phyloP scores from a whole-genome alignment of 2,888 invertebrate species.

The Camptogramma bilineatum region DNA sequence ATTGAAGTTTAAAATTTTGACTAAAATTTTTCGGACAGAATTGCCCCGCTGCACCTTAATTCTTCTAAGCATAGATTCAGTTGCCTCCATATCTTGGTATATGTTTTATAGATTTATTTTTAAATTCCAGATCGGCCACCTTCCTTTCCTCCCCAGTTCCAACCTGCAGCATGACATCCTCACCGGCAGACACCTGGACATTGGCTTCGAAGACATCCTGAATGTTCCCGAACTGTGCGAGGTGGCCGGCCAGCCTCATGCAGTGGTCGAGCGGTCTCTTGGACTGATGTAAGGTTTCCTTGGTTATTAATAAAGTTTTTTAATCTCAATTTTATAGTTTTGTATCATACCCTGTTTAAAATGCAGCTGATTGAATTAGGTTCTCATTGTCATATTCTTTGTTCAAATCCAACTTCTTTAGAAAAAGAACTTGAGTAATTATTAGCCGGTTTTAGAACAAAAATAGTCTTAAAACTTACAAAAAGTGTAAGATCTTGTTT shows the following conservation, averaged over 20 bases:
- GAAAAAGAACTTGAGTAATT: no score
- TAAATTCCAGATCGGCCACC: constrained; percentile 78
- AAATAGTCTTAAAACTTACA: no score
- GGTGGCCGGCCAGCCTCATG: constrained; percentile 92
- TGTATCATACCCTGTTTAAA: constrained; percentile 7
- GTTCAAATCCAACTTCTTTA: no score
- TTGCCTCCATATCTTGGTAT: no score
- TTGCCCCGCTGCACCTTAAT: no score
- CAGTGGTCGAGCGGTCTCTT: constrained; percentile 90
- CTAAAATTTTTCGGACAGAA: no score
- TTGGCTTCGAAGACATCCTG: constrained; percentile 92
- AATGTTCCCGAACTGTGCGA: constrained; percentile 90
- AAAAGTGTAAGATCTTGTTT: no score
- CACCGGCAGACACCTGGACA: constrained; percentile 89
- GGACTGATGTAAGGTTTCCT: constrained; percentile 81
- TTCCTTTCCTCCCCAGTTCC: constrained; percentile 90
- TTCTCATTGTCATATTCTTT: not conserved
- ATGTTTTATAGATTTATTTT: constrained; percentile 5
- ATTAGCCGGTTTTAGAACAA: no score
- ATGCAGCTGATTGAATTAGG: not conserved
- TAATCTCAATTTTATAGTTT: constrained; percentile 6
- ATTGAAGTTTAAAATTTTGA: no score
- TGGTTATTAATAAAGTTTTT: constrained; percentile 31
- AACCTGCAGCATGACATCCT: constrained; percentile 90
- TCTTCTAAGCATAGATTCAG: no score